These are phyloP conservation scores for Drosophila bunnanda DNA, from an alignment of 2,888 invertebrate species.

Conservation along the genomic window DNA sequence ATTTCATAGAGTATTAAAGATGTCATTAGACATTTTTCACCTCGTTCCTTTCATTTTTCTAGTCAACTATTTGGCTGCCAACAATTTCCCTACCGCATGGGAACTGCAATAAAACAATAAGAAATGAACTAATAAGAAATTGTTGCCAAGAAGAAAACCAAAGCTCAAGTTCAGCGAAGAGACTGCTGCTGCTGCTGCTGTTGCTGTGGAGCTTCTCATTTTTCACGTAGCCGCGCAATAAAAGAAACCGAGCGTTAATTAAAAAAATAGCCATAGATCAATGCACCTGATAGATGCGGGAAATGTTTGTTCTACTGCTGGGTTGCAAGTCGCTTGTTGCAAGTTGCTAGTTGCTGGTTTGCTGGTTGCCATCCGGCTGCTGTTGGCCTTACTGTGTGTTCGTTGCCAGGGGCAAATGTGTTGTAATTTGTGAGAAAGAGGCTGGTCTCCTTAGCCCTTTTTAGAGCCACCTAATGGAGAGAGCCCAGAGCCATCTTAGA, in stretches of 20 bases:
- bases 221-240: slow-evolving; percentile 69
- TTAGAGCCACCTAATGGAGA: slow-evolving; percentile 41
- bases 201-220: slow-evolving; percentile 45
- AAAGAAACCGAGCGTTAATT: slow-evolving; percentile 80
- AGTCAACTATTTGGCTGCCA: slow-evolving; percentile 26
- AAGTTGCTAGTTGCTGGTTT: slow-evolving; percentile 15
- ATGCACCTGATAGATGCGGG: slow-evolving; percentile 78
- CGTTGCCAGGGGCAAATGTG: slow-evolving; percentile 58
- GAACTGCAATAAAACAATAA: slow-evolving; percentile 48
- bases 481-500: slow-evolving; percentile 27
- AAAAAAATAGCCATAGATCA: slow-evolving; percentile 80
- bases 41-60: slow-evolving; percentile 20
- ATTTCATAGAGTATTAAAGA: slow-evolving; percentile 13
- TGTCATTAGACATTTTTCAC: slow-evolving; percentile 16
- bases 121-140: slow-evolving; percentile 49
- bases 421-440: slow-evolving; percentile 65
- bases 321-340: slow-evolving; percentile 32
- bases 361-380: neutral
- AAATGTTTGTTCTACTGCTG: slow-evolving; percentile 51
- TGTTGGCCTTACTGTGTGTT: slow-evolving; percentile 3
- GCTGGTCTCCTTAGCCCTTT: slow-evolving; percentile 50
- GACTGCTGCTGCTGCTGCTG: slow-evolving; percentile 1
- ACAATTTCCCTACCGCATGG: slow-evolving; percentile 38
- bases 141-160: slow-evolving; percentile 22
- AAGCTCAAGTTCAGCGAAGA: slow-evolving; percentile 40